Evolutionary conservation across 2,113 vertebrate species (phyloP), one percentile per base, ranked within the genome.

Genomic region (Spermophilus dauricus): DNA sequence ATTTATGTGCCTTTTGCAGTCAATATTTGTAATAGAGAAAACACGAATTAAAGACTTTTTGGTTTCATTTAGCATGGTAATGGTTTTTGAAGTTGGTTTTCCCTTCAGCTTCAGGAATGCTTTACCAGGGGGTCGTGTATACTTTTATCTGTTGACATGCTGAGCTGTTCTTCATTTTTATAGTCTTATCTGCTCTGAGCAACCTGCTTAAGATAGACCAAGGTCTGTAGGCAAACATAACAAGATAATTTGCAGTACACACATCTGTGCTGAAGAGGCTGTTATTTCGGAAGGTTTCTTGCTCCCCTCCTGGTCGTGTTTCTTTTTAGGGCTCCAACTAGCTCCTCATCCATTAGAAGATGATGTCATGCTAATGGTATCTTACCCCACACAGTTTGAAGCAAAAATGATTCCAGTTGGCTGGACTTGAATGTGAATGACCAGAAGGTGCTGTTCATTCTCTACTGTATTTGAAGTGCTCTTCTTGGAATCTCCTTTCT

Each of bases 331-430:
- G 73, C 94, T 90, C 94, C 86, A 87, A 53, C 84, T 69, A 96
- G 45, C 97, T 97, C 86, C 92, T 98, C 96, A 96, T 96, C 93
- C 94, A 97, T 97, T 97, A 98, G 95, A 96, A 98, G 70, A 96
- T 98, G 97, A 98, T 96, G 92, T 98, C 97, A 97, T 98, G 56
- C 94, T 88, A 90, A 32, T 89, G 97, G 94, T 89, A 97, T 61
- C 84, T 97, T 91, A 90, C 97, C 97, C 80, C 96, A 97, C 89
- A 95, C 95, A 97, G 70, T 82, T 94, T 98, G 97, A 98, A 98
- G 87, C 81, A 95, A 98, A 97, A 98, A 89, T 94, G 95, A 96
- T 97, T 98, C 96, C 73, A 96, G 93, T 98, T 97, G 97, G 95
- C 91, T 87, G 65, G 96, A 95, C 89, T 73, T 92, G 92, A 97